These are phyloP conservation scores for Leptinotarsa peninsularis DNA, from an alignment of 2,888 invertebrate species.

Conservation along the genomic window DNA sequence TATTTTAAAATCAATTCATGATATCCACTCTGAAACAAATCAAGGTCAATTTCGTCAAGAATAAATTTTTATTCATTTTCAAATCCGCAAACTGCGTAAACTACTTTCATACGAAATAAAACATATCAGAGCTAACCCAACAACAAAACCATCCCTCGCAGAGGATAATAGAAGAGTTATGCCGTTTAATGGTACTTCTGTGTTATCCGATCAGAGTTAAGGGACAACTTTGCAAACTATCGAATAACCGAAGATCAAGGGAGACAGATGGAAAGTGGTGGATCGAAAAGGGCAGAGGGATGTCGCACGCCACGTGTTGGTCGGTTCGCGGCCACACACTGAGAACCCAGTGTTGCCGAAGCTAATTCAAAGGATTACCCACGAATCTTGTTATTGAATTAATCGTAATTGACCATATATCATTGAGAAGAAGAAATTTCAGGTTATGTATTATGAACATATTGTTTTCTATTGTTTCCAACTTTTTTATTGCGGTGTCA, in stretches of 20 bases:
- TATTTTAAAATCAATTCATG: too few relatives aligned
- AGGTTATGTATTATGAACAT: too few relatives aligned
- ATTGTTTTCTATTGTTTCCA: too few relatives aligned
- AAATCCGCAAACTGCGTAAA: too few relatives aligned
- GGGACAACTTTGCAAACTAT: slow-evolving; percentile 54
- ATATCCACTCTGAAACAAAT: too few relatives aligned
- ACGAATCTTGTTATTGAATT: too few relatives aligned
- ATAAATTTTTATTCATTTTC: too few relatives aligned
- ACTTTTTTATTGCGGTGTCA: too few relatives aligned
- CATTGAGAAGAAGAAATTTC: too few relatives aligned
- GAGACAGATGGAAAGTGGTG: slow-evolving; percentile 25
- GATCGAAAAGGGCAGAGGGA: slow-evolving; percentile 12
- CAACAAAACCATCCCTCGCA: slow-evolving; percentile 18
- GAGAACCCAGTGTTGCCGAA: not conserved
- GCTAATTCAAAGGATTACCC: too few relatives aligned
- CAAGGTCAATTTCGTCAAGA: too few relatives aligned
- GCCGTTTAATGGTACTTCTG: slow-evolving; percentile 58
- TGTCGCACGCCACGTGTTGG: slow-evolving; percentile 25
- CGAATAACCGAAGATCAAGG: slow-evolving; percentile 59
- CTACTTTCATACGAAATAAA: not conserved
- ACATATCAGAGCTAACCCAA: not conserved
- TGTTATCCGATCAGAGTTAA: slow-evolving; percentile 56
- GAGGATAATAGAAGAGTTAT: slow-evolving; percentile 34
- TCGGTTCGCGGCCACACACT: slow-evolving; percentile 23
- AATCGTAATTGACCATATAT: too few relatives aligned